Evolutionary conservation across 2,888 invertebrate genomes (phyloP).

Genomic region (Suillia variegata): DNA sequence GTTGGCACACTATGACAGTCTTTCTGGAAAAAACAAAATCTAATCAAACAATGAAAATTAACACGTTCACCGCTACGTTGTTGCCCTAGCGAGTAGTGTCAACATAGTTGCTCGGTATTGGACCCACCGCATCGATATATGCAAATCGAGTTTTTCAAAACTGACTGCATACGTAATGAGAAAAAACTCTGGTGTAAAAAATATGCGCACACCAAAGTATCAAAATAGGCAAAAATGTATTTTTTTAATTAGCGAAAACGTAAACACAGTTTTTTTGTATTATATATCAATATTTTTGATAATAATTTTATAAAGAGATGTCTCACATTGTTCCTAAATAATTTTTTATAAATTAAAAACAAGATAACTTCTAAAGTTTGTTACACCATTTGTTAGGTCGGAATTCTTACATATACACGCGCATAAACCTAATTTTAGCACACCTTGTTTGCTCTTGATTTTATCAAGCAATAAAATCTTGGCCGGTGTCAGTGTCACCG

Average conservation of each 20-base stretch:
- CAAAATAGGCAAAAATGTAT: too few relatives aligned
- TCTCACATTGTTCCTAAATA: too few relatives aligned
- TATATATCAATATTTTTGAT: too few relatives aligned
- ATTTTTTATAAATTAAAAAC: too few relatives aligned
- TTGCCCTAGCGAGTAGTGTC: conserved; percentile 33
- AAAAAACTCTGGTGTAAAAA: too few relatives aligned
- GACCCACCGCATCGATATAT: conserved; percentile 41
- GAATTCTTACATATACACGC: neutral
- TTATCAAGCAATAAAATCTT: conserved; percentile 55
- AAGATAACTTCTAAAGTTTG: too few relatives aligned
- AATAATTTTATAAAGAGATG: too few relatives aligned
- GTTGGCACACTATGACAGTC: neutral
- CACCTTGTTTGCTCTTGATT: conserved; percentile 50
- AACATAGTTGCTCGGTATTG: neutral
- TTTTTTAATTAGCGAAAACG: too few relatives aligned
- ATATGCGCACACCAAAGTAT: too few relatives aligned
- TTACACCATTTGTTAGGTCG: conserved; percentile 57
- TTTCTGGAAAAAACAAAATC: conserved; percentile 15
- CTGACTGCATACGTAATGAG: too few relatives aligned
- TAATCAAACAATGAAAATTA: conserved; percentile 48
- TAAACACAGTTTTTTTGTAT: too few relatives aligned
- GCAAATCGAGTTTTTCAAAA: too few relatives aligned
- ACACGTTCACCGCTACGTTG: conserved; percentile 51
- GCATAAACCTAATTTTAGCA: neutral
- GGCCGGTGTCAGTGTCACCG: conserved; percentile 55